Evolutionary conservation across 2,888 invertebrate genomes (phyloP), one percentile per base, ranked within the genome.

Genomic region (Drosophila subsilvestris): DNA sequence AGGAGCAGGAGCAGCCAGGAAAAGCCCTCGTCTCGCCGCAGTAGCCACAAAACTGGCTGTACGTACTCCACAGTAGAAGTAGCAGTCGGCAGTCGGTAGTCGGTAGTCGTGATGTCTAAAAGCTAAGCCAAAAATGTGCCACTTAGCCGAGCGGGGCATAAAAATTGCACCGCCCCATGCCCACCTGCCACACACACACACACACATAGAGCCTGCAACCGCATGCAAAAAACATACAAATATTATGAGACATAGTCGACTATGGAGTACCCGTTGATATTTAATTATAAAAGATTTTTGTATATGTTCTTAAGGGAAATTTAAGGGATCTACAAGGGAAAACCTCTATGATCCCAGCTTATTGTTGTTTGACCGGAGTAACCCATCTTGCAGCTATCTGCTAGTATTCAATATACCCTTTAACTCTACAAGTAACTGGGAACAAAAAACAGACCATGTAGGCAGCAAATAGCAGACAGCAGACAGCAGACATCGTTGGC

Each of bases 41-140:
- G 50, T 60, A 67, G 61, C 86, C 74, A 54, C 80, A 80, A 17
- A 37, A 10, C 17, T 9, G 60, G 44, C 73, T 49, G 49, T 27
- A 20, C 3, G 9, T n/a, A 37, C n/a, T 37, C 37, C 37, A 37
- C n/a, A 67, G 59, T 78, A 68, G 58, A 74, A 76, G 42, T 63
- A 49, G 56, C 74, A 51, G 63, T 8, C 56, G 56, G 22, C 51
- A 32, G 61, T 66, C 70, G 70, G 70, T 67, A 22, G 22, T 22
- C 22, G 22, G 20, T 5, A 61, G 63, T 76, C 61, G 47, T 70
- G 58, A 53, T 72, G 81, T 88, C 85, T 84, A 77, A 88, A 75
- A 75, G 87, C 89, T 78, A 79, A 85, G 79, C 86, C 86, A 71
- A 80, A 88, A 81, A 81, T 83, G 72, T 85, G 86, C 88, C 89